Base-by-base conservation (phyloP, 2,113 vertebrate genomes). In the Panthera tigris region DNA sequence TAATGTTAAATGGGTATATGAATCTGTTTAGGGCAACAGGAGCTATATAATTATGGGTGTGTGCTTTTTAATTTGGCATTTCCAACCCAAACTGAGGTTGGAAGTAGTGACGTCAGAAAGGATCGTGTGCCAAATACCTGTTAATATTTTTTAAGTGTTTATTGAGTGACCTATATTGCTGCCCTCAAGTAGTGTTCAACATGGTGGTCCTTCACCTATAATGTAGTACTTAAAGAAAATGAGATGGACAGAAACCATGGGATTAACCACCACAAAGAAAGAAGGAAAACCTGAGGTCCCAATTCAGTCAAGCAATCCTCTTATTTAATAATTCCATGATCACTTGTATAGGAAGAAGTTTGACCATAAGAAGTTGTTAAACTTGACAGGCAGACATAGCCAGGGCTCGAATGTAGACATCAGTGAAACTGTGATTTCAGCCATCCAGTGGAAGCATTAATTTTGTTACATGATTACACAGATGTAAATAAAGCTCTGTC, bases 101-200 rank as follows among this genome's bases (percentile, higher is more conserved):
- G 3, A 78, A 86, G 66, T 63, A 82, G 39, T 88, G 81, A 41
- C 12, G 0, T 36, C 81, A 13, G 21, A 27, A 93, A 39, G 50
- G 73, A 61, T 8, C 5, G 4, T 80, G 25, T 61, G 2, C 21
- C 29, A 68, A 61, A 52, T 78, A 48, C 19, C 14, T 88, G 15
- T 15, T 89, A 45, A 13, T 93, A 71, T 63, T 92, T 63, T 92
- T 41, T 33, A 73, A 94, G 85, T 89, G 74, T 45, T 92, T 79
- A 52, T 69, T 23, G 31, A 73, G 9, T 89, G 13, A 63, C 92
- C 25, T 29, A 68, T 71, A 89, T 89, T 71, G 29, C 63, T 50
- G 9, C 45, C 78, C 12, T 69, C 6, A 8, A 63, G 36, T 16
- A 31, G 18, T 52, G 0, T 71, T 80, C 66, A 66, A 4, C 19